phyloP scores from a whole-genome alignment of 2,797 vertebrate species.

The Phataginus tricuspis region DNA sequence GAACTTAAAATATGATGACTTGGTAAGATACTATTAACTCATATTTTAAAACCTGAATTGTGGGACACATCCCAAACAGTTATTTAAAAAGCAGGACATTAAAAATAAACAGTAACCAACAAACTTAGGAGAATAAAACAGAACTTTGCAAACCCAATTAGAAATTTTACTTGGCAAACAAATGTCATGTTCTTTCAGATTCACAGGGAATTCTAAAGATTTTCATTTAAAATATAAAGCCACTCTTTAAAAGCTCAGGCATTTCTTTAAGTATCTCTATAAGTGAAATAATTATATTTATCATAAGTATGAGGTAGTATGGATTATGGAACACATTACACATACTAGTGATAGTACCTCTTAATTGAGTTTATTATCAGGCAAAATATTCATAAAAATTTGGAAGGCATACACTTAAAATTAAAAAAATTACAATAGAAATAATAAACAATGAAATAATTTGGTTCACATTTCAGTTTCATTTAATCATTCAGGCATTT shows the following conservation, averaged over 20 bases:
- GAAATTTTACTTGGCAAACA: not conserved
- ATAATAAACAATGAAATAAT: not conserved
- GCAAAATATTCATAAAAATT: not conserved
- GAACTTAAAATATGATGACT: not conserved
- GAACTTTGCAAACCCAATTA: not conserved
- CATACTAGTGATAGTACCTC: not conserved
- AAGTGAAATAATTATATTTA: not conserved
- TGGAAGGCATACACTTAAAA: not conserved
- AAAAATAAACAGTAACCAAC: not conserved
- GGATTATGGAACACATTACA: not conserved
- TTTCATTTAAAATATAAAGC: not conserved
- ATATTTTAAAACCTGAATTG: conserved; percentile 4
- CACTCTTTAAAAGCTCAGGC: not conserved
- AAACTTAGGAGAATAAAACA: not conserved
- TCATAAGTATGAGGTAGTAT: not conserved
- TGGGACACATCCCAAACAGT: not conserved
- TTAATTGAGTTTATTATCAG: not conserved
- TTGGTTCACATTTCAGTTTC: not conserved
- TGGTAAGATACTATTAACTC: not conserved
- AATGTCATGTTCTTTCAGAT: not conserved
- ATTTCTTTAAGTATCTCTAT: not conserved
- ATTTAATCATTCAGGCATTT: not conserved
- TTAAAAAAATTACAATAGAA: not conserved
- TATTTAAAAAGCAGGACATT: not conserved
- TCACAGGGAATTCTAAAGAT: not conserved